Base-by-base conservation (phyloP, 2,888 invertebrate genomes). In the Napeogenes inachia region DNA sequence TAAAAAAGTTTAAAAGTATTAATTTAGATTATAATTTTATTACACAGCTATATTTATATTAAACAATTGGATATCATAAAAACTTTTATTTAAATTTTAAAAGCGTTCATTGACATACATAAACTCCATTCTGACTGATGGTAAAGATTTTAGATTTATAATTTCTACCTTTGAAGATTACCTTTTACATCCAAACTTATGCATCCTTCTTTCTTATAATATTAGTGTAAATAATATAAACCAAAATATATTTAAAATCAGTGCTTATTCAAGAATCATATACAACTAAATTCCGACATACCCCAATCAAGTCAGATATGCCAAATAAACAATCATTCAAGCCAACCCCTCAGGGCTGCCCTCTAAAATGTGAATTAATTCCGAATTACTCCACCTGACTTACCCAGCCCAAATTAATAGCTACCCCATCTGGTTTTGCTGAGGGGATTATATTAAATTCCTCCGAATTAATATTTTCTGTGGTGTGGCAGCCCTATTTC, bases 391-490 rank as follows among this genome's bases (percentile, higher is more conserved):
- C 77, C 79, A 80, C 79, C 79, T 79, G 80, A 81, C 77, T 75
- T 68, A 67, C 66, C 65, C 67, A 66, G 50, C 69, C 63, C 64
- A 72, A 74, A 78, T 75, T 77, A 78, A 76, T 77, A 66, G 67
- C 68, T 72, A 64, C 73, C 78, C 76, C 81, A 80, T 79, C 81
- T 81, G 81, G 69, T 70, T 66, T 57, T 66, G 68, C 70, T 67
- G 68, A 71, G 77, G 76, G 82, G 82, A 76, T 82, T 80, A 81
- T 80, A 81, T 80, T 78, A 76, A 76, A 81, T 80, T 79, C 80
- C 77, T 75, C 75, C 74, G 78, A 75, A 82, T 82, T 81, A 79
- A 81, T 82, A 79, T 82, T 77, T 79, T 75, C 76, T 75, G 56
- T 59, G 65, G 63, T 45, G 66, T 71, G 74, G 73, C 70, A 73